Base-by-base conservation (phyloP, 2,888 invertebrate genomes). In the Ochropleura leucogaster region DNA sequence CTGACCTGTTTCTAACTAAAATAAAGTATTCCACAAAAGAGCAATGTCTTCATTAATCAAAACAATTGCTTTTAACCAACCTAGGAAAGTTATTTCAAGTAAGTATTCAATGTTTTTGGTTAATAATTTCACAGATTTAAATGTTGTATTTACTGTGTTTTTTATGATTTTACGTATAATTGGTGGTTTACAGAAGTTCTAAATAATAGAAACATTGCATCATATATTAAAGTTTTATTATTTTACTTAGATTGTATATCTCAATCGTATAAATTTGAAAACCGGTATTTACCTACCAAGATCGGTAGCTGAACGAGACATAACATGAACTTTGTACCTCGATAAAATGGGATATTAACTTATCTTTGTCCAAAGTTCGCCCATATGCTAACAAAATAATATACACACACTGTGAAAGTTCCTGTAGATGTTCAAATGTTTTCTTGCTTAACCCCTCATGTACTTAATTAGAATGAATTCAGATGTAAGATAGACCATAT, bases 1-100 rank as follows among this genome's bases (percentile, higher is more conserved):
- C 0, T 18, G 14, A 59, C 62, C 57, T 72, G 51, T 1, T 64
- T 64, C 18, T 64, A 53, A 60, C n/a, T 30, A 20, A 71, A 71
- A 40, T 20, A 64, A 14, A 57, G 9, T 16, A 64, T 51, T 66
- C 1, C 18, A 55, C 6, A 44, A 63, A 60, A 57, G 8, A 74
- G 67, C 4, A 64, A 90, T 92, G 92, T 67, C 86, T 76, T 87
- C 86, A 3, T 72, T 91, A 75, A 74, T 89, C 53, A 92, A 89
- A 87, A 88, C 86, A 68, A 75, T 91, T 68, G 77, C 80, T 70
- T 85, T 83, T 49, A 85, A 82, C 72, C 89, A 89, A 77, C 82
- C 87, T n/a, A 88, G 75, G 65, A 87, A 79, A 82, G 62, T 80
- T 62, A 75, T 88, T 68, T 72, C 88, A 79, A 89, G 92, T 92